Base-by-base conservation (phyloP, 2,797 vertebrate genomes). In the Borostomias antarcticus region DNA sequence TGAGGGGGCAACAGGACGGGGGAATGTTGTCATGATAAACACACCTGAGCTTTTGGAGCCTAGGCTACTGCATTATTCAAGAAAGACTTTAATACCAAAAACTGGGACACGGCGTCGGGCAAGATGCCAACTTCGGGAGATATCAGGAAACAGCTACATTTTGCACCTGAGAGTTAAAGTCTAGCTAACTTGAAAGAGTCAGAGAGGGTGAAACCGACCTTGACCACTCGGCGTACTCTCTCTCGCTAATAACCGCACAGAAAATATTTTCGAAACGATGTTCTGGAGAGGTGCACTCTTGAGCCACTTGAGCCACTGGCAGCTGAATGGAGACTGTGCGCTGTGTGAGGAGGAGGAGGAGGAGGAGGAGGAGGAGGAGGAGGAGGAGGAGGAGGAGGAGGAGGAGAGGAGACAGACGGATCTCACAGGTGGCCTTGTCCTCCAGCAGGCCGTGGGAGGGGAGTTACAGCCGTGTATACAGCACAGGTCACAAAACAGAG, bases 1-100 rank as follows among this genome's bases (percentile, higher is more conserved):
- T 3, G 53, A 69, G 81, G 83, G 84, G 76, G 47, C 78, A 43
- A 2, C 1, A 70, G 66, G 71, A 51, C n/a, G n/a, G 11, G 71
- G 82, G 82, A 78, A 81, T 81, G 81, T 82, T 81, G 83, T 75
- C 72, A 73, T 79, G 78, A 81, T 79, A 83, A 85, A 85, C 71
- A 81, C 81, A 83, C 80, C 81, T 84, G 80, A 76, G 81, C 81
- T 76, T 77, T 60, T 45, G 73, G 60, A 85, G 71, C 64, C 74
- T 82, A 9, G 82, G 32, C 32, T 23, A 10, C 47, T 88, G 76
- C 81, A 89, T 89, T 81, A 88, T 85, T 74, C 82, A 88, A 33
- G 37, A 70, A 82, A 80, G 75, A 76, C 76, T 30, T n/a, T 76
- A 60, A 54, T 35, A n/a, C 29, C 35, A 51, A 19, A 4, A 30